A percentile compares a stretch with the other conserved stretches of the same genome.
phyloP scores from a whole-genome alignment of 2,888 invertebrate genomes.

The Erebia ligea region DNA sequence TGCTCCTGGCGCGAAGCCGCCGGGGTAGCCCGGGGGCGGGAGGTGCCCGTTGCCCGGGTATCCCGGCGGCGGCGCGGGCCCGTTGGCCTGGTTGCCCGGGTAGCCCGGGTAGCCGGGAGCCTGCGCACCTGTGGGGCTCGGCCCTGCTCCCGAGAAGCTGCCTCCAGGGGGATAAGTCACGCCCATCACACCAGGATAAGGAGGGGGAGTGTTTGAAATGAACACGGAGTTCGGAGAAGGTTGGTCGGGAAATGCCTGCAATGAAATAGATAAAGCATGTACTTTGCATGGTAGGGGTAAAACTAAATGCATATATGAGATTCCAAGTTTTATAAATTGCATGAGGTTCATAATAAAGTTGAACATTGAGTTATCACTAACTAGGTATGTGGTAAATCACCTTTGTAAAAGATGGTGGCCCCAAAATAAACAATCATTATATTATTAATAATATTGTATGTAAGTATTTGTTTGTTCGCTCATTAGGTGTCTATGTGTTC shows the following conservation, averaged over 20 bases:
- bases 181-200: constrained; percentile 92
- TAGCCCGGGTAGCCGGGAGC: constrained; percentile 48
- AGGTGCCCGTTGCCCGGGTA: constrained; percentile 45
- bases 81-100: constrained; percentile 51
- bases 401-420: no score
- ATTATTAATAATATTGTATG: no score
- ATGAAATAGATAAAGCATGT: background rate
- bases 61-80: constrained; percentile 44
- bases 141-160: constrained; percentile 57
- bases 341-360: no score
- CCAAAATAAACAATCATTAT: no score
- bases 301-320: no score
- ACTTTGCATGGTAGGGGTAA: no score
- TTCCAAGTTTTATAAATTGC: no score
- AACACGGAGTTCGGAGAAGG: constrained; percentile 92
- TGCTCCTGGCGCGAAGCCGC: constrained; percentile 48
- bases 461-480: no score
- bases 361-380: no score
- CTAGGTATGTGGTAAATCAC: no score
- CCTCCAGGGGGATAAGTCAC: constrained; percentile 57
- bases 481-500: no score
- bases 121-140: constrained; percentile 53
- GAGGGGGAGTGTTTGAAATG: constrained; percentile 95
- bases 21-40: constrained; percentile 56
- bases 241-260: constrained; percentile 86